Evolutionary conservation across 2,888 invertebrate species (phyloP), one percentile per base, ranked within the genome.

Genomic region (Oscheius sp.): DNA sequence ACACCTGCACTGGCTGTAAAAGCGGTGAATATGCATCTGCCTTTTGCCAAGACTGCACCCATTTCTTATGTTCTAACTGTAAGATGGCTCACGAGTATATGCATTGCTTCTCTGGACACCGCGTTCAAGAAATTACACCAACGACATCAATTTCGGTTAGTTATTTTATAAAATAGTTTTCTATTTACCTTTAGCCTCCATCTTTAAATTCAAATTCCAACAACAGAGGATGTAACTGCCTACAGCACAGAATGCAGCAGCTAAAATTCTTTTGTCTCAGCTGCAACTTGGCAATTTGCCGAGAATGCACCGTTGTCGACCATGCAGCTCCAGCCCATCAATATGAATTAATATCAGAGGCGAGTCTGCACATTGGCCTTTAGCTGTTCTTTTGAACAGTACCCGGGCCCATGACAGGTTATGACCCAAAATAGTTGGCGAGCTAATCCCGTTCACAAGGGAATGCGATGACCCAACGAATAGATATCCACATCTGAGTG

Each of bases 31-130:
- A 58, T 29, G 84, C 83, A 12, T 73, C 73, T 2, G 75, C 81
- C 5, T 82, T 76, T 70, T 85, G 85, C 71, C 72, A 79, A 65
- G 96, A 96, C 88, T 98, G 97, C 89, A 93, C 93, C 86, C 95
- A 95, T 88, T 94, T 93, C 88, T 91, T 98, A 82, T 97, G 97
- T 89, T 92, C 93, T 71, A 95, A 95, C 88, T 97, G 97, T 91
- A 94, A 95, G 86, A 95, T 95, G 92, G 96, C 96, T 75, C 97
- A 97, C 89, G 94, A 96, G 89, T 95, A 93, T 88, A 96, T 97
- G 96, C 95, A 96, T 88, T 96, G 96, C 88, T 97, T 97, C 88
- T 95, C 95, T 88, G 95, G 83, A 8, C 86, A 87, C 71, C 79
- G 76, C 6, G 84, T 86, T 42, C 78, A 82, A 37, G 72, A 68